These are phyloP conservation scores for Procambarus clarkii DNA, from an alignment of 1,140 invertebrate genomes.

Conservation along the genomic window DNA sequence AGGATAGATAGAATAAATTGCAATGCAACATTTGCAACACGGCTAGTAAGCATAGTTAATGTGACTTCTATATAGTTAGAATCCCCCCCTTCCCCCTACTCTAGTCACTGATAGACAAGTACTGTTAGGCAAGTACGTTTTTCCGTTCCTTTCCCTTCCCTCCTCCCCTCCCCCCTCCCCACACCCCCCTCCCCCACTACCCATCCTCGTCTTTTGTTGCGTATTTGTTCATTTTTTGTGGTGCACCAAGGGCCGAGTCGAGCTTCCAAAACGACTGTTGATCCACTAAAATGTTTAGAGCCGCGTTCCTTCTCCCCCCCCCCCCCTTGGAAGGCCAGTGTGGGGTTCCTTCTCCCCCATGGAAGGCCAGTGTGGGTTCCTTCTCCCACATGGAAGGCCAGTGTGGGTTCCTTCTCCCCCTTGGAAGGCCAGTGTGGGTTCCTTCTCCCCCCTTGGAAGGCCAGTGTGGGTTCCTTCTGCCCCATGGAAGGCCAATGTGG, in stretches of 20 bases:
- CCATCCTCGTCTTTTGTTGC: constrained; percentile 29
- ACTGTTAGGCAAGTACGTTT: too few relatives aligned
- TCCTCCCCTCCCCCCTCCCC: background rate
- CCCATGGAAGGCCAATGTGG: background rate
- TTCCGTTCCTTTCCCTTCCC: background rate
- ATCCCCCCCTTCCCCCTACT: too few relatives aligned
- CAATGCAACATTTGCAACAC: too few relatives aligned
- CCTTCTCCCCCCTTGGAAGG: constrained; percentile 29
- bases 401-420: background rate
- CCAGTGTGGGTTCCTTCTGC: background rate
- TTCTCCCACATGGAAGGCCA: constrained; percentile 12
- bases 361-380: background rate
- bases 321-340: constrained; percentile 40
- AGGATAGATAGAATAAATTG: too few relatives aligned
- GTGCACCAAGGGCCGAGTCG: constrained; percentile 29
- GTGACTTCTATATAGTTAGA: too few relatives aligned
- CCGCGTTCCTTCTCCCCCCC: constrained; percentile 9
- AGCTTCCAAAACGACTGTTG: constrained; percentile 40
- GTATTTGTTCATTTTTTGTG: constrained; percentile 50
- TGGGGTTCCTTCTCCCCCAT: background rate
- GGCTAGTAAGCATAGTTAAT: too few relatives aligned
- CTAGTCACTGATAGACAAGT: too few relatives aligned
- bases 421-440: background rate
- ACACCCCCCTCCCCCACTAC: background rate
- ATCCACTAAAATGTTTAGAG: constrained; percentile 56